A percentile compares a stretch with the other conserved stretches of the same genome.
These are phyloP conservation scores for Coenobita brevimanus DNA, from an alignment of 1,140 invertebrate species.

Conservation along the genomic window DNA sequence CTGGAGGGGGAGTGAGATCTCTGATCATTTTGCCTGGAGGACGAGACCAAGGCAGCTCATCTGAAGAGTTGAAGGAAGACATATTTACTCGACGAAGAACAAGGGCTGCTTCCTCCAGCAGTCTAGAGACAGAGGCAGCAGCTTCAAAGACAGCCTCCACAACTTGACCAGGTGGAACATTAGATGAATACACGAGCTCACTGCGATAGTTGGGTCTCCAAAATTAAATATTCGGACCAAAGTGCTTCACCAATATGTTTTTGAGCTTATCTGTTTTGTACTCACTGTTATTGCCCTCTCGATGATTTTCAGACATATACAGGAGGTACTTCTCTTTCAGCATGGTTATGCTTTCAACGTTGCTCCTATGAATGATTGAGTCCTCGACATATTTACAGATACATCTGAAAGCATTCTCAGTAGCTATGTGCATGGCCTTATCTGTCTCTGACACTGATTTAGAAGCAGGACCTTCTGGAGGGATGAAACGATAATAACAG, in stretches of 20 bases:
- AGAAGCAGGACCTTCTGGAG: not conserved
- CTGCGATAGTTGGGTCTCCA: not conserved
- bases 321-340: not conserved
- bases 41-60: not conserved
- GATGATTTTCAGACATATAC: no score
- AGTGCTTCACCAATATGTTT: not conserved
- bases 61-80: not conserved
- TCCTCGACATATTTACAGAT: slow-evolving; percentile 17
- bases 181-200: not conserved
- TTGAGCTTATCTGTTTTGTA: no score
- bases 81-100: not conserved
- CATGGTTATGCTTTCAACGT: slow-evolving; percentile 6
- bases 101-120: not conserved
- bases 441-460: not conserved
- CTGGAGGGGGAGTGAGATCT: slow-evolving; percentile 6
- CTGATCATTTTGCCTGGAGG: not conserved
- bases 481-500: not conserved
- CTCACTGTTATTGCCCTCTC: no score
- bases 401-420: slow-evolving; percentile 8
- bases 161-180: not conserved
- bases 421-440: slow-evolving; percentile 15
- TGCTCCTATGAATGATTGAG: slow-evolving; percentile 5
- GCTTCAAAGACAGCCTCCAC: not conserved
- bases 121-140: not conserved
- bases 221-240: not conserved